These are phyloP conservation scores for Oxygymnocypris stewartii DNA, from an alignment of 2,113 vertebrate genomes.

Conservation along the genomic window DNA sequence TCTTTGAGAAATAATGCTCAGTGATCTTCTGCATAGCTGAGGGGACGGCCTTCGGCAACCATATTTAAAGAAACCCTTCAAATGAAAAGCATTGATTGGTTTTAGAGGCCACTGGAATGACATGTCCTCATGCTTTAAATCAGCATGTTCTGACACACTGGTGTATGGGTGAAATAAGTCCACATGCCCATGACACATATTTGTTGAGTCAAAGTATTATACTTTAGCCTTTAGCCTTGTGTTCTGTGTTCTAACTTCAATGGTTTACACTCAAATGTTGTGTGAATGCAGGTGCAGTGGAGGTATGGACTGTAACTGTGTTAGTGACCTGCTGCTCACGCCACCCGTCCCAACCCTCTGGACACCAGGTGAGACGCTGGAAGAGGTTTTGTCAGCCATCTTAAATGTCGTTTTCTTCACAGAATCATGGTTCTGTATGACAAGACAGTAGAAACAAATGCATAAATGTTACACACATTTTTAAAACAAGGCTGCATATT, in stretches of 20 bases:
- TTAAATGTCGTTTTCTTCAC: not conserved
- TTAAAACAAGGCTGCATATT: not conserved
- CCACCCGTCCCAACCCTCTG: conserved; percentile 89
- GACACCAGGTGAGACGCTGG: conserved; percentile 83
- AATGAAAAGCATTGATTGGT: conserved; percentile 46
- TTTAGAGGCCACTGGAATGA: conserved; percentile 35
- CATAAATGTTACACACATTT: not conserved
- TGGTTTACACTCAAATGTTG: not conserved
- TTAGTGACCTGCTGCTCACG: conserved; percentile 87
- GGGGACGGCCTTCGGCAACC: conserved; percentile 35
- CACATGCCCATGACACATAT: conserved; percentile 11
- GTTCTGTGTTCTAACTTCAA: not conserved
- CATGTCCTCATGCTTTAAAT: conserved; percentile 36
- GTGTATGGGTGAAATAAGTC: conserved; percentile 21
- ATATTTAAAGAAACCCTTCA: conserved; percentile 45
- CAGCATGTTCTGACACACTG: not conserved
- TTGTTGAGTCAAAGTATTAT: conserved; percentile 32
- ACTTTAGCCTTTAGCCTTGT: conserved; percentile 1
- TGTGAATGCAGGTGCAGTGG: conserved; percentile 69
- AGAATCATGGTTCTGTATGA: not conserved
- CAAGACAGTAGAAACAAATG: not conserved
- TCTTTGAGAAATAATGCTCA: conserved; percentile 49
- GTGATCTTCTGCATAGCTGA: conserved; percentile 43
- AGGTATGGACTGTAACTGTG: conserved; percentile 92
- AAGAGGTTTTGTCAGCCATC: not conserved